phyloP scores from a whole-genome alignment of 2,113 vertebrate genomes.

The Pongo pygmaeus region DNA sequence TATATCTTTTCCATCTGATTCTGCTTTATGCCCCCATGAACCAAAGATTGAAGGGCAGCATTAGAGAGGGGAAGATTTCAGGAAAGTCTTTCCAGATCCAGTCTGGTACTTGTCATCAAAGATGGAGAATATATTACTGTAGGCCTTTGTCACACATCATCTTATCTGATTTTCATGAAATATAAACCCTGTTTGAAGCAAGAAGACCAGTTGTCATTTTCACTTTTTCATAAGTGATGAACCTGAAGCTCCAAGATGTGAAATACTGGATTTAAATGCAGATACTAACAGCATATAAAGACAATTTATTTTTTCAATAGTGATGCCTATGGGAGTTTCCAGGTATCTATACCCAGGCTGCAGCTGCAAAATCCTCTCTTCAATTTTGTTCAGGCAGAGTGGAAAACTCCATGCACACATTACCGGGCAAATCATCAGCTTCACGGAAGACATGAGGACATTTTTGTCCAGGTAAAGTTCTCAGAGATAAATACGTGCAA shows the following conservation, averaged over 20 bases:
- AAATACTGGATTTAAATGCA: slow-evolving; percentile 16
- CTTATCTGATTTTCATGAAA: slow-evolving; percentile 23
- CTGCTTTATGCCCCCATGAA: not conserved
- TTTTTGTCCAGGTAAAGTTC: slow-evolving; percentile 43
- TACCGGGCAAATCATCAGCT: not conserved
- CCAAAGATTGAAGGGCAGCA: slow-evolving; percentile 17
- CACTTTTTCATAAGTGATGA: slow-evolving; percentile 14
- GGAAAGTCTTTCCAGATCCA: not conserved
- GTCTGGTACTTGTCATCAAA: slow-evolving; percentile 8
- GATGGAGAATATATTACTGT: not conserved
- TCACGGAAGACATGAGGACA: not conserved
- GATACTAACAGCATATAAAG: not conserved
- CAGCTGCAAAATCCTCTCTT: slow-evolving; percentile 30
- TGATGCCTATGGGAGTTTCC: not conserved
- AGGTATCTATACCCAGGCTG: not conserved
- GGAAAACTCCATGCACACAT: slow-evolving; percentile 4
- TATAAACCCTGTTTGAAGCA: slow-evolving; percentile 9
- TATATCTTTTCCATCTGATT: slow-evolving; percentile 74
- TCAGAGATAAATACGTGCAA: slow-evolving; percentile 56
- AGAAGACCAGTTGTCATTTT: not conserved
- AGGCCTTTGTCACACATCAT: not conserved
- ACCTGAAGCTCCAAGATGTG: not conserved
- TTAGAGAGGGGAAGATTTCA: slow-evolving; percentile 22
- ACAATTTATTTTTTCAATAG: not conserved
- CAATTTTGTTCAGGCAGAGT: slow-evolving; percentile 23